Conservation (phyloP, 2,888 invertebrate genomes). For the Agrochola lychnidis region DNA sequence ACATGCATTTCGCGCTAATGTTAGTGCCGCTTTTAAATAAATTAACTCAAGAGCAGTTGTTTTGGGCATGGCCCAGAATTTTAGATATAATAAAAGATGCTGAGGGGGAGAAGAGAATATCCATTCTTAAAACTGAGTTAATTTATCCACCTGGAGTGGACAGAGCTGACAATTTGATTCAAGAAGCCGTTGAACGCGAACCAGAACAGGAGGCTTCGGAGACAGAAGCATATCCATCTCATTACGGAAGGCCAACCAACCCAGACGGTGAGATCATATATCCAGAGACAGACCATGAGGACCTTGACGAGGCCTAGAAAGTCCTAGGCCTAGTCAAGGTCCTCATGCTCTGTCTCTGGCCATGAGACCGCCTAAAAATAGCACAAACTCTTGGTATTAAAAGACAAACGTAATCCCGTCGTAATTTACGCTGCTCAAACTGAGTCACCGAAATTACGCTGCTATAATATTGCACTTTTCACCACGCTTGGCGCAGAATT, state of each 20-base stretch:
- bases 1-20: background rate
- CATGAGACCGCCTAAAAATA: background rate
- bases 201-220: background rate
- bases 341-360: no score
- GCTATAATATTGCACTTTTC: background rate
- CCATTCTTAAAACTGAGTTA: background rate
- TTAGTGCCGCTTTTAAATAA: background rate
- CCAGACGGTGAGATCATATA: conserved; percentile 16
- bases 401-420: background rate
- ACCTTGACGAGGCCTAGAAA: conserved; percentile 14
- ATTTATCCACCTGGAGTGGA: background rate
- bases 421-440: conserved; percentile 10
- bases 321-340: no score
- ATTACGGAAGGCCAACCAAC: conserved; percentile 18
- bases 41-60: background rate
- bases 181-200: background rate
- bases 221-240: background rate
- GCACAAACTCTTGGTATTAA: background rate
- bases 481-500: background rate
- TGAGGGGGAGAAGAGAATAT: background rate
- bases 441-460: background rate
- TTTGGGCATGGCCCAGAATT: background rate
- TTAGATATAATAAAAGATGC: background rate
- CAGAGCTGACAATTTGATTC: background rate
- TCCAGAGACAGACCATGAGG: conserved; percentile 28